A percentile compares a stretch with the other conserved stretches of the same genome.
Evolutionary conservation across 1,140 invertebrate genomes (phyloP).

Genomic region (Artemia franciscana): DNA sequence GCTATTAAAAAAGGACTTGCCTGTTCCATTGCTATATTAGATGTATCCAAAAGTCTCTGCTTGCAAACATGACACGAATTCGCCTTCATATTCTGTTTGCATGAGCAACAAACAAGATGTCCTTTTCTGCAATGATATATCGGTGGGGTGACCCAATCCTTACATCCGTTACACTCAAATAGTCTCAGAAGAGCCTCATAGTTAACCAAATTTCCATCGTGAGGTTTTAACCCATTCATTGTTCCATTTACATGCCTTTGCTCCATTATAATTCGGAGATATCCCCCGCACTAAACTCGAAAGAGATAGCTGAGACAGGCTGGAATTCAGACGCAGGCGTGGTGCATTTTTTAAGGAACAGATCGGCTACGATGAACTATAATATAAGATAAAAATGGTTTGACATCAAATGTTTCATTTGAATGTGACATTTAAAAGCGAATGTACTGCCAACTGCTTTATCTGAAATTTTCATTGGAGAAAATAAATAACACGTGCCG

Average conservation of each 20-base stretch:
- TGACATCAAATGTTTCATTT: too few species aligned
- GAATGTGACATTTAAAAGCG: too few species aligned
- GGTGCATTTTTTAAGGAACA: neutral
- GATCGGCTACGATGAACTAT: neutral
- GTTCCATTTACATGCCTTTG: neutral
- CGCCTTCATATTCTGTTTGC: conserved; percentile 7
- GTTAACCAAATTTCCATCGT: conserved; percentile 6
- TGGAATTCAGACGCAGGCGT: too few species aligned
- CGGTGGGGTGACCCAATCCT: conserved; percentile 11
- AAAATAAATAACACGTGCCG: too few species aligned
- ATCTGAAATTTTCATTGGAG: too few species aligned
- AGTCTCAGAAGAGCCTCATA: conserved; percentile 13
- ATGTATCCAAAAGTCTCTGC: conserved; percentile 12
- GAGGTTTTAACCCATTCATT: neutral
- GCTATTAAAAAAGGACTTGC: conserved; percentile 3
- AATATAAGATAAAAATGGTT: too few species aligned
- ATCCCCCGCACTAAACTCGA: neutral
- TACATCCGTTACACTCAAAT: conserved; percentile 13
- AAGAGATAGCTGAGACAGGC: neutral
- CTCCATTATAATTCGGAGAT: neutral
- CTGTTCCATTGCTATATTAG: conserved; percentile 15
- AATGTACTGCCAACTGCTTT: too few species aligned
- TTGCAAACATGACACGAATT: conserved; percentile 13
- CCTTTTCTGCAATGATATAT: conserved; percentile 14
- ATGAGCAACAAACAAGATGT: conserved; percentile 12